These are phyloP conservation scores for Diachrysia chrysitis DNA, from an alignment of 2,888 invertebrate species.

Conservation along the genomic window DNA sequence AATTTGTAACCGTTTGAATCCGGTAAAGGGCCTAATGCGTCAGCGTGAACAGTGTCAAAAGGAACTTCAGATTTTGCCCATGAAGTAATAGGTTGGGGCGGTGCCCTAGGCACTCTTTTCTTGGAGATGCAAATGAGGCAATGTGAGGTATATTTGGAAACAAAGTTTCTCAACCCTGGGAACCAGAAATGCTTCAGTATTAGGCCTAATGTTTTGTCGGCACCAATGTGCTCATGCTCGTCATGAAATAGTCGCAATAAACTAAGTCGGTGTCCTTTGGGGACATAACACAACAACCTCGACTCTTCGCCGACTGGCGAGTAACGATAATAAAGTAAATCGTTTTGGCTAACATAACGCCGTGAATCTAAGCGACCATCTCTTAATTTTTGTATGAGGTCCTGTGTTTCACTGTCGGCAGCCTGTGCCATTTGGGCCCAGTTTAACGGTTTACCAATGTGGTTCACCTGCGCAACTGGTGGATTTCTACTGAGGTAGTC, in stretches of 20 bases:
- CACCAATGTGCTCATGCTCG: conserved; percentile 30
- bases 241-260: conserved; percentile 25
- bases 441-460: too few relatives aligned
- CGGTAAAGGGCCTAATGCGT: conserved; percentile 40
- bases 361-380: conserved; percentile 17
- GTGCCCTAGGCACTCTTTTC: conserved; percentile 25
- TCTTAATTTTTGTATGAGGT: conserved; percentile 38
- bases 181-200: conserved; percentile 42
- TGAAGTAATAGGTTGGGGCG: not conserved
- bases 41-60: conserved; percentile 41
- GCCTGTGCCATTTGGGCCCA: too few relatives aligned
- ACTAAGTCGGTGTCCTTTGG: not conserved
- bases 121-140: conserved; percentile 31
- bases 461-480: too few relatives aligned
- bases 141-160: conserved; percentile 14
- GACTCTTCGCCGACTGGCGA: not conserved
- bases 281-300: not conserved
- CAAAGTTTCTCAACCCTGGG: conserved; percentile 17
- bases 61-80: conserved; percentile 11
- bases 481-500: too few relatives aligned
- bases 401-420: too few relatives aligned
- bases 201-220: conserved; percentile 26
- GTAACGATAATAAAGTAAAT: conserved; percentile 14
- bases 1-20: conserved; percentile 21
- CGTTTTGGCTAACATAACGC: conserved; percentile 5